Evolutionary conservation across 2,797 vertebrate species (phyloP).

Genomic region (Coreius guichenoti): DNA sequence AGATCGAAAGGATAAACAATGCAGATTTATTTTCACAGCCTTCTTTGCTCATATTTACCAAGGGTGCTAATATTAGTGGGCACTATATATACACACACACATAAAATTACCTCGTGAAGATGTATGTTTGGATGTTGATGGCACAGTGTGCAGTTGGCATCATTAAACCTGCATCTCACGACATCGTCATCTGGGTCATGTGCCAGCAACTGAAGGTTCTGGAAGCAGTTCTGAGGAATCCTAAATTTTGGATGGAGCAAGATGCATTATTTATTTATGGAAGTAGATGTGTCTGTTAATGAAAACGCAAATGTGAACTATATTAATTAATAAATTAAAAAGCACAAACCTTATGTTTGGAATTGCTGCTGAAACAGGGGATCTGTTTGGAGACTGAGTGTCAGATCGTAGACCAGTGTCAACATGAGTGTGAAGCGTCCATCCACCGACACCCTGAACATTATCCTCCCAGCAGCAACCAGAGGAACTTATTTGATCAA

Average conservation of each 20-base stretch:
- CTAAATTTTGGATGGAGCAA: conserved; percentile 7
- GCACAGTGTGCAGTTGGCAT: conserved; percentile 18
- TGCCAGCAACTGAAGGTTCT: conserved; percentile 45
- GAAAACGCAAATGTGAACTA: neutral
- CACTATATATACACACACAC: neutral
- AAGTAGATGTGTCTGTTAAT: neutral
- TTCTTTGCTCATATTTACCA: too few species aligned
- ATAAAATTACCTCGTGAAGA: conserved; percentile 41
- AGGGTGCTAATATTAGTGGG: too few species aligned
- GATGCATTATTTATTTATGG: neutral
- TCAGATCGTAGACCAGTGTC: conserved; percentile 44
- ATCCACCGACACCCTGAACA: conserved; percentile 29
- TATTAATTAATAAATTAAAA: neutral
- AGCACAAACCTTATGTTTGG: conserved; percentile 40
- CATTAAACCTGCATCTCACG: conserved; percentile 52
- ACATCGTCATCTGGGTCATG: conserved; percentile 60
- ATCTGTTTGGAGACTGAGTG: conserved; percentile 43
- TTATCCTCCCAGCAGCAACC: conserved; percentile 55
- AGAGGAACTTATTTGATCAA: conserved; percentile 10
- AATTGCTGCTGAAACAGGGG: conserved; percentile 48
- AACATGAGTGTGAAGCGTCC: conserved; percentile 23
- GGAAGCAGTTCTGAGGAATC: conserved; percentile 60
- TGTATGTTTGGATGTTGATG: conserved; percentile 39
- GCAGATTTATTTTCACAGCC: too few species aligned
- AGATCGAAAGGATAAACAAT: too few species aligned